Conservation (phyloP, 2,888 invertebrate genomes). For the Allacma fusca region DNA sequence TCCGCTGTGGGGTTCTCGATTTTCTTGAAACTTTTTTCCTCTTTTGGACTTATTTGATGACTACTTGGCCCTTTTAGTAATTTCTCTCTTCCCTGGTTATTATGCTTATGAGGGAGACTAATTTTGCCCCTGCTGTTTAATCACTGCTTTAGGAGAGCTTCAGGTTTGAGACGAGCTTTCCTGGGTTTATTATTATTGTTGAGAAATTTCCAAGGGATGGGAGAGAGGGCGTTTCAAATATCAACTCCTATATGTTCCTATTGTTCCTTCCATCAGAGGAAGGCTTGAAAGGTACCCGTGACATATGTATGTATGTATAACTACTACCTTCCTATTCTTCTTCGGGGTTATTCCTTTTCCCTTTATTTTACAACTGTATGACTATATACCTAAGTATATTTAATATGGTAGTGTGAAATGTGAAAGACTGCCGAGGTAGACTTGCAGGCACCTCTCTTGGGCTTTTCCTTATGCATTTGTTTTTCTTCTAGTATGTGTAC, state of each 20-base stretch:
- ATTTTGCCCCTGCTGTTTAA: conserved; percentile 1
- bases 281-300: no score
- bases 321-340: no score
- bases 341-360: no score
- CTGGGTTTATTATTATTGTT: not conserved
- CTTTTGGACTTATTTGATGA: conserved; percentile 1
- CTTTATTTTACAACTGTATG: no score
- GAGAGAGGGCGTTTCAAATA: conserved; percentile 15
- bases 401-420: no score
- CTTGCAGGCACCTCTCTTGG: conserved; percentile 6
- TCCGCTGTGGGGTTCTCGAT: conserved; percentile 15
- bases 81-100: no score
- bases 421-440: conserved; percentile 11
- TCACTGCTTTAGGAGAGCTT: not conserved
- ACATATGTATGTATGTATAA: no score
- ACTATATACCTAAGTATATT: no score
- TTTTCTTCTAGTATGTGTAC: no score
- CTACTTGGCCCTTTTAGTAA: conserved; percentile 21
- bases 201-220: not conserved
- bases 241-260: not conserved
- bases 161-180: not conserved
- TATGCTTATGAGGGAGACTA: not conserved
- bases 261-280: no score
- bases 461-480: not conserved
- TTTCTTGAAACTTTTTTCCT: not conserved